These are phyloP conservation scores for Chymomyza fuscimana DNA, from an alignment of 2,888 invertebrate species.

Conservation along the genomic window DNA sequence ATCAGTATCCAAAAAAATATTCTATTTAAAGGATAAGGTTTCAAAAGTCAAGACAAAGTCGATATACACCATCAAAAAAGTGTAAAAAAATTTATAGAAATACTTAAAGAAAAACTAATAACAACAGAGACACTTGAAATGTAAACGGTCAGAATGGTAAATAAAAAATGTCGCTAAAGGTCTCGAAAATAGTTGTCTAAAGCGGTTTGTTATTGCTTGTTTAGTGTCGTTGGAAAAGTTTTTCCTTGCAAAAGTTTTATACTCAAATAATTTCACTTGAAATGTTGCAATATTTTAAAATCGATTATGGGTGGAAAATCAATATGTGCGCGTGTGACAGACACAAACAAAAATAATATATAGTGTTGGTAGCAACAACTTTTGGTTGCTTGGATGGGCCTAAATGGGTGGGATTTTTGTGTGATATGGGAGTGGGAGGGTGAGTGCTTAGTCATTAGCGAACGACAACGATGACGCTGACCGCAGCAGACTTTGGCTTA, in stretches of 20 bases:
- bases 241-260: too few relatives aligned
- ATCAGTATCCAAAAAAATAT: too few relatives aligned
- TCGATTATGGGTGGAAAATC: slow-evolving; percentile 61
- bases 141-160: too few relatives aligned
- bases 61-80: too few relatives aligned
- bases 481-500: background rate
- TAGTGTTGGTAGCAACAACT: background rate
- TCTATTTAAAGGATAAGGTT: too few relatives aligned
- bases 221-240: background rate
- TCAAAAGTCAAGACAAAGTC: too few relatives aligned
- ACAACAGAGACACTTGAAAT: too few relatives aligned
- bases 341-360: background rate
- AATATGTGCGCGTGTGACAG: slow-evolving; percentile 45
- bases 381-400: background rate
- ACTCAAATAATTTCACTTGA: background rate
- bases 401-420: background rate
- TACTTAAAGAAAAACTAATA: too few relatives aligned
- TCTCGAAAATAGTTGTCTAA: background rate
- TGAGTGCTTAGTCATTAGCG: slow-evolving; percentile 2
- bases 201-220: background rate
- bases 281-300: slow-evolving; percentile 28
- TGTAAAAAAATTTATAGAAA: too few relatives aligned
- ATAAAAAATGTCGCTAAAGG: too few relatives aligned
- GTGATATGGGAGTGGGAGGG: background rate
- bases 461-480: background rate